Conservation (phyloP, 2,113 vertebrate species). For the Tetrax tetrax region DNA sequence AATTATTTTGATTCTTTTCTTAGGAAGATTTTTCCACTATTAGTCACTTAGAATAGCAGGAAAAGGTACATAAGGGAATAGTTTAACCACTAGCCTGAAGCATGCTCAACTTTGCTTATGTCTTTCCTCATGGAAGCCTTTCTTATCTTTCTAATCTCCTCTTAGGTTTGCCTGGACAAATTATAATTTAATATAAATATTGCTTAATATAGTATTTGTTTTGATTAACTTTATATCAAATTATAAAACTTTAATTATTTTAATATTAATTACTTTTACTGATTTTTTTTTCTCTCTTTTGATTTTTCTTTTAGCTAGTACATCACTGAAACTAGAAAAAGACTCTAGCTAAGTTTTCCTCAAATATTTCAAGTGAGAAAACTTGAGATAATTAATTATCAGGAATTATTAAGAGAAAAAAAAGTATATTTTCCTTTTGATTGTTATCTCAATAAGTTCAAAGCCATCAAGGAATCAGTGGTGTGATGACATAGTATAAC, state of each 20-base stretch:
- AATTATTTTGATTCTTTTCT: not conserved
- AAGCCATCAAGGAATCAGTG: not conserved
- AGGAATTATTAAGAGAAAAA: not conserved
- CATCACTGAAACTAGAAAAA: not conserved
- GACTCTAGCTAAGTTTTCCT: not conserved
- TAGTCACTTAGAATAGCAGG: not conserved
- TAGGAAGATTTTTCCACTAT: not conserved
- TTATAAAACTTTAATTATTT: not conserved
- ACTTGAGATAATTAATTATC: not conserved
- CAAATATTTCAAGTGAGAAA: not conserved
- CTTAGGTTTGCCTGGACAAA: not conserved
- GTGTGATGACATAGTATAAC: not conserved
- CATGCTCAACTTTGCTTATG: not conserved
- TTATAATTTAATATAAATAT: not conserved
- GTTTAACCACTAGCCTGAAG: not conserved
- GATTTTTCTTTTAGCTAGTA: not conserved
- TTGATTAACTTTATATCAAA: not conserved
- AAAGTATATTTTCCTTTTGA: not conserved
- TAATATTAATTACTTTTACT: not conserved
- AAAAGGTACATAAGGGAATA: not conserved
- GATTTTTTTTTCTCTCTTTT: not conserved
- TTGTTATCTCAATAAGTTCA: not conserved
- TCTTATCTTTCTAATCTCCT: not conserved
- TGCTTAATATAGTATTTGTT: not conserved
- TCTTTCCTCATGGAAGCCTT: not conserved